A percentile compares a stretch with the other conserved stretches of the same genome.
These are phyloP conservation scores for Volucella inflata DNA, from an alignment of 2,888 invertebrate genomes.

Conservation along the genomic window DNA sequence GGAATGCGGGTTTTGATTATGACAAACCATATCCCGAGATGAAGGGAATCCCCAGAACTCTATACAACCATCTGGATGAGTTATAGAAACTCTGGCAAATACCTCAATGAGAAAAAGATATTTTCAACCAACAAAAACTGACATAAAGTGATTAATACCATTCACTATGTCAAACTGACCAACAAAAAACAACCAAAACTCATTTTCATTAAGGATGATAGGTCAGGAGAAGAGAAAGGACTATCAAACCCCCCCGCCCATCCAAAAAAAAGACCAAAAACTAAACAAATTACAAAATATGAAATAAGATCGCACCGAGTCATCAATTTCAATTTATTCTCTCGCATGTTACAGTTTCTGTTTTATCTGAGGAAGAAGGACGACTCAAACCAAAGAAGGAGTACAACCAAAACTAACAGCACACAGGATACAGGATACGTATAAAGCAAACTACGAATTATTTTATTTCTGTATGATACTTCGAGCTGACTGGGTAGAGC, in stretches of 20 bases:
- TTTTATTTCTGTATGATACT: conserved; percentile 22
- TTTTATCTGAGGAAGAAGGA: conserved; percentile 21
- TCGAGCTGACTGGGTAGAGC: too few species aligned
- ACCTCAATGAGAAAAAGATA: neutral
- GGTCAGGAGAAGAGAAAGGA: neutral
- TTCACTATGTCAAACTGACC: conserved; percentile 50
- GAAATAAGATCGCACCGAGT: conserved; percentile 67
- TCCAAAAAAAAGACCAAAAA: neutral
- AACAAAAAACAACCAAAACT: conserved; percentile 45
- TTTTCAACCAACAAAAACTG: neutral
- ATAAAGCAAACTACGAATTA: conserved; percentile 50
- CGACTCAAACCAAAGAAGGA: neutral
- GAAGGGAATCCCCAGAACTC: neutral
- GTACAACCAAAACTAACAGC: neutral
- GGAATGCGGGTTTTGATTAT: conserved; percentile 18
- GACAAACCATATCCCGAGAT: conserved; percentile 14
- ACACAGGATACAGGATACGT: conserved; percentile 16
- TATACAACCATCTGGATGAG: neutral
- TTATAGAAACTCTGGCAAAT: neutral
- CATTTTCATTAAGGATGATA: conserved; percentile 57
- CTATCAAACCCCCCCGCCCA: neutral
- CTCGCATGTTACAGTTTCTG: conserved; percentile 26
- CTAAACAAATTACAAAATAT: conserved; percentile 66
- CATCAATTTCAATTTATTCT: conserved; percentile 74
- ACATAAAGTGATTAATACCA: conserved; percentile 62